Evolutionary conservation across 2,888 invertebrate species (phyloP).

Genomic region (Phortica magna): DNA sequence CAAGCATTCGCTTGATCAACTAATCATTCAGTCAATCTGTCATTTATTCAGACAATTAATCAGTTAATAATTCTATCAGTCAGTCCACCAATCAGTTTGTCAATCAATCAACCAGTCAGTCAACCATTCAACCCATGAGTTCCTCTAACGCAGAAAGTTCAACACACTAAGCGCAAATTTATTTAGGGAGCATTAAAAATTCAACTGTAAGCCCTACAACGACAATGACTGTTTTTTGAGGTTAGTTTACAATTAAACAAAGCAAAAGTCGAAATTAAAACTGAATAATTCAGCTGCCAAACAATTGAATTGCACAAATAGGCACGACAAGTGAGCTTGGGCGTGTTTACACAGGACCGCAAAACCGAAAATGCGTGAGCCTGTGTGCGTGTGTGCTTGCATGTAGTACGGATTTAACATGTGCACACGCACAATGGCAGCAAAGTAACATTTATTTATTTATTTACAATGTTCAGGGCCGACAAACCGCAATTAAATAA

Average conservation of each 20-base stretch:
- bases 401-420: constrained; percentile 18
- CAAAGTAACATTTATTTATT: neutral
- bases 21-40: too few relatives aligned
- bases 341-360: neutral
- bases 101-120: too few relatives aligned
- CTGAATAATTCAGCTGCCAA: constrained; percentile 7
- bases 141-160: too few relatives aligned
- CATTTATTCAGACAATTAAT: too few relatives aligned
- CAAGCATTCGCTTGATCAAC: too few relatives aligned
- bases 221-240: neutral
- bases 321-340: neutral
- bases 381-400: constrained; percentile 19
- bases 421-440: neutral
- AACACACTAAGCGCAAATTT: too few relatives aligned
- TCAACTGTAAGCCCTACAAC: neutral
- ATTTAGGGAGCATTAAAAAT: constrained; percentile 6
- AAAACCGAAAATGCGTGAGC: constrained; percentile 26
- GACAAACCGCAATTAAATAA: constrained; percentile 46
- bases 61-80: too few relatives aligned
- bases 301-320: constrained; percentile 1
- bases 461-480: neutral
- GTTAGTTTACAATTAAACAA: constrained; percentile 18
- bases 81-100: too few relatives aligned
- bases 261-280: constrained; percentile 20
- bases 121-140: too few relatives aligned